Evolutionary conservation across 2,797 vertebrate genomes (phyloP), one percentile per base, ranked within the genome.

Genomic region (Iguana delicatissima): DNA sequence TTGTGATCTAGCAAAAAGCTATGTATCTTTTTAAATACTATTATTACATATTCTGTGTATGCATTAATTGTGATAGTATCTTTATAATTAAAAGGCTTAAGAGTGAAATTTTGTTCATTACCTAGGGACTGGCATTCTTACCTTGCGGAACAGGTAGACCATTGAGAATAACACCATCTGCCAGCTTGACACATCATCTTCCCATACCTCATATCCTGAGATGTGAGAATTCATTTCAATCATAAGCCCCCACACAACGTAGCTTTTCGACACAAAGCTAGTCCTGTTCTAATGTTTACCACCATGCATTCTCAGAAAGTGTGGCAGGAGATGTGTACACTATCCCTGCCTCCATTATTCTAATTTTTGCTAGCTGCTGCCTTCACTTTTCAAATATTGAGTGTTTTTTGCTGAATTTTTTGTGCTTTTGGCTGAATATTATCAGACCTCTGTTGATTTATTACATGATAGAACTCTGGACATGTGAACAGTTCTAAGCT

Each of bases 11-110:
- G 80, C 12, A 64, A 35, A 86, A 73, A 0, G 42, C 29, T 8
- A 76, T 80, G 62, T 89, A 35, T 67, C 32, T 24, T 88, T 92
- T 57, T 86, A 95, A 93, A 73, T 82, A 20, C 89, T 90, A 59
- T 86, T 89, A 92, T 94, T 84, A 90, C 85, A 91, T 93, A 89
- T 94, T 77, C 76, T 85, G 73, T 0, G 0, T 82, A 89, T 87
- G 90, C 90, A 80, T 84, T 81, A 83, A 0, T 0, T 0, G 0
- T 87, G 92, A 86, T 92, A 2, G 38, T 91, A 92, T 90, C 84
- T 69, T 74, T 6, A 16, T 86, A 86, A 90, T 90, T 81, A 74
- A 90, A 90, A 82, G 55, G 38, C 22, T 74, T 16, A 57, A n/a
- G 55, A 82, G 38, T 73, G 91, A 90, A 91, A 77, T 90, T 46